Percentiles rank a stretch among this genome's conserved stretches.
phyloP scores from a whole-genome alignment of 2,113 vertebrate genomes.

The Microtus richardsoni region DNA sequence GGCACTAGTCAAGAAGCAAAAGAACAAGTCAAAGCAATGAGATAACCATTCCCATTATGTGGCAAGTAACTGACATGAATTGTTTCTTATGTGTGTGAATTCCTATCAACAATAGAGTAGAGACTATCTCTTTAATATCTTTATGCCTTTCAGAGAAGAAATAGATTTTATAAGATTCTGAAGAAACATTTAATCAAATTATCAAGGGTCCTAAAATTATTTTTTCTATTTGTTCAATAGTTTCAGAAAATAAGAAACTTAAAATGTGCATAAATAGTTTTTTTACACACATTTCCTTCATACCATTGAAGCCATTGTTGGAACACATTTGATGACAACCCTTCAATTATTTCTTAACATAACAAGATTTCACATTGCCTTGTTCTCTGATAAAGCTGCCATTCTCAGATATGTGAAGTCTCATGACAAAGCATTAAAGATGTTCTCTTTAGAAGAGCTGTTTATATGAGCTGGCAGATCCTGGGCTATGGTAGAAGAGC shows the following conservation, averaged over 20 bases:
- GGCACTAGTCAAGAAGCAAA: slow-evolving; percentile 5
- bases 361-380: slow-evolving; percentile 21
- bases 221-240: slow-evolving; percentile 32
- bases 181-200: slow-evolving; percentile 50
- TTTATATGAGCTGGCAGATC: slow-evolving; percentile 66
- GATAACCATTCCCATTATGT: neutral
- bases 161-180: slow-evolving; percentile 21
- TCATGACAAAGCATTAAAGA: slow-evolving; percentile 48
- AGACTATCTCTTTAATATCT: neutral
- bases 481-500: slow-evolving; percentile 59
- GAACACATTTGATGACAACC: neutral
- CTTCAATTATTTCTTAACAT: slow-evolving; percentile 30
- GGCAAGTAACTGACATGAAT: neutral
- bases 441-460: slow-evolving; percentile 21
- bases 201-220: slow-evolving; percentile 23
- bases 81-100: slow-evolving; percentile 7
- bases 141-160: neutral
- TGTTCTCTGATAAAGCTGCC: slow-evolving; percentile 29
- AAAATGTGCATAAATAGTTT: neutral
- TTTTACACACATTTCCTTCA: slow-evolving; percentile 9
- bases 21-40: slow-evolving; percentile 25
- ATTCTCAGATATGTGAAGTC: slow-evolving; percentile 43
- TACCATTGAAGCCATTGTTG: neutral
- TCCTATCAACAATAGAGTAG: neutral
- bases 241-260: slow-evolving; percentile 52